Evolutionary conservation across 2,888 invertebrate genomes (phyloP).

Genomic region (Encarsia formosa): DNA sequence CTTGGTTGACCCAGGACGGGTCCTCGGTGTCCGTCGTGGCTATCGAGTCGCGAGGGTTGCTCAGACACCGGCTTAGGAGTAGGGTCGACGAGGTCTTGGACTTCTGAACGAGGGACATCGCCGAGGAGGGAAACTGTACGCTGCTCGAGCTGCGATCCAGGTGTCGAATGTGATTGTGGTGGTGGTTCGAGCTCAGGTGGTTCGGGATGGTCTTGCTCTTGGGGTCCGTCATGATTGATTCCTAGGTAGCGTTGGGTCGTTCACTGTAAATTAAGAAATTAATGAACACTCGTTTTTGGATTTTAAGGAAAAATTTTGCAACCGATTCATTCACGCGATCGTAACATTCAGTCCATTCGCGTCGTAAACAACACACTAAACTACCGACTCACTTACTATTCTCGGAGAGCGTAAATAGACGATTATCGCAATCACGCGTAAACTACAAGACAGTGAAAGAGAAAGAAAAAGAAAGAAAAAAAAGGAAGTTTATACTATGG

Average conservation of each 20-base stretch:
- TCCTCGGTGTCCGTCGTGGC: constrained; percentile 30
- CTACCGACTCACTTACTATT: too few species aligned
- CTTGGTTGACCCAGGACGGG: constrained; percentile 30
- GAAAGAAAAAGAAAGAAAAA: neutral
- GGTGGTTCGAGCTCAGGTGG: neutral
- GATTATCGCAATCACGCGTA: neutral
- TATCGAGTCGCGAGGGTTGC: constrained; percentile 24
- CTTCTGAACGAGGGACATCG: constrained; percentile 26
- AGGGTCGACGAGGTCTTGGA: constrained; percentile 37
- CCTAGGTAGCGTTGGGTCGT: neutral
- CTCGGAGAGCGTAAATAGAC: too few species aligned
- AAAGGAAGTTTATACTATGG: neutral
- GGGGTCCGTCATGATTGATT: constrained; percentile 7
- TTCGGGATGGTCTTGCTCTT: too few species aligned
- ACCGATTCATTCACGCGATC: neutral
- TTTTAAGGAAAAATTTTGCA: too few species aligned
- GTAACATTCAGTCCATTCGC: neutral
- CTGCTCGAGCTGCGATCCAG: constrained; percentile 42
- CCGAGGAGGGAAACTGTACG: constrained; percentile 27
- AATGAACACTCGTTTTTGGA: too few species aligned
- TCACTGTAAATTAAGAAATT: constrained; percentile 21
- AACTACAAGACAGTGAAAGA: neutral
- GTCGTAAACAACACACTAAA: neutral
- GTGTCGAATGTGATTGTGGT: constrained; percentile 26
- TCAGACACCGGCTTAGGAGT: constrained; percentile 36